These are phyloP conservation scores for Drosophila prosaltans DNA, from an alignment of 1,140 invertebrate species.

Conservation along the genomic window DNA sequence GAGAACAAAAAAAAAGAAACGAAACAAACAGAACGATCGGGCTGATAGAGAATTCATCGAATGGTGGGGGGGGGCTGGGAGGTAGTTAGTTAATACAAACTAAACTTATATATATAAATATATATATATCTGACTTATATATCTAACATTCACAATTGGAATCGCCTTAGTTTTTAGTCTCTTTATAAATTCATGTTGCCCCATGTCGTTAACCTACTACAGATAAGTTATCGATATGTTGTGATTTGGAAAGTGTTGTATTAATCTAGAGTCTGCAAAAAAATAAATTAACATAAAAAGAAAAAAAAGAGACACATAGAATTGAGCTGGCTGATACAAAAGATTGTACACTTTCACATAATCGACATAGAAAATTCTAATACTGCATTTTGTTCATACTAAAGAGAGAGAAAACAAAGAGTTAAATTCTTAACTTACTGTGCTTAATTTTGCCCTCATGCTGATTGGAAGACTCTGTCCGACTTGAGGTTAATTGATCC, in stretches of 20 bases:
- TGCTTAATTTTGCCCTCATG: constrained; percentile 89
- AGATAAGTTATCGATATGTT: constrained; percentile 82
- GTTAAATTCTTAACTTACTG: constrained; percentile 84
- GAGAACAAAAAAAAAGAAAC: constrained; percentile 64
- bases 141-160: too few relatives aligned
- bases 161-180: constrained; percentile 17
- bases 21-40: constrained; percentile 54
- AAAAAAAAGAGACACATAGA: constrained; percentile 33
- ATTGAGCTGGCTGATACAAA: constrained; percentile 40
- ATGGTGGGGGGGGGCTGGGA: background rate
- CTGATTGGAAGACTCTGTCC: constrained; percentile 90
- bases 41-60: constrained; percentile 59
- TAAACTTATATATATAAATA: too few relatives aligned
- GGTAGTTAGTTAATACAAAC: constrained; percentile 25
- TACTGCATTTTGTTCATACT: too few relatives aligned
- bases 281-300: constrained; percentile 59
- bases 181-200: constrained; percentile 35
- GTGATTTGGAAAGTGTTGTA: constrained; percentile 82
- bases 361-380: background rate
- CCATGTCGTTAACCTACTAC: constrained; percentile 59
- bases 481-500: constrained; percentile 89
- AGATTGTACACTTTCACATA: background rate
- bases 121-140: too few relatives aligned
- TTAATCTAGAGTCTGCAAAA: constrained; percentile 81
- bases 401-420: too few relatives aligned